Evolutionary conservation across 2,888 invertebrate genomes (phyloP), one percentile per base, ranked within the genome.

Genomic region (Polylopha cassiicola): DNA sequence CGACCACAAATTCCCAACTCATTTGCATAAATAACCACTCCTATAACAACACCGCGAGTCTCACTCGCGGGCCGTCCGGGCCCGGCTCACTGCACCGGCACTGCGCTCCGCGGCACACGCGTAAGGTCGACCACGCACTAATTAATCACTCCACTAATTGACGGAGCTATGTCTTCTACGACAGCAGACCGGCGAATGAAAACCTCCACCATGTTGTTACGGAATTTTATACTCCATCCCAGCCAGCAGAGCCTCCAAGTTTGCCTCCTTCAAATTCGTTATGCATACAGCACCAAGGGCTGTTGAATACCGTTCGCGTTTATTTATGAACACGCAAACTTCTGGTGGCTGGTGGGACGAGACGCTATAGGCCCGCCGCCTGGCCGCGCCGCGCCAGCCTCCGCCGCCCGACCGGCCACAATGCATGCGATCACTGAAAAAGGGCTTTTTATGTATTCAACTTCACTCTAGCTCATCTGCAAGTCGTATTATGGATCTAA

Each of bases 401-500:
- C 45, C 49, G 47, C 48, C 65, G 63, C n/a, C n/a, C n/a, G n/a
- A n/a, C 63, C 65, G 62, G 55, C 65, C 61, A 73, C 79, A 73
- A 78, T 82, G 82, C 80, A 81, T 76, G 67, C 73, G 73, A 76
- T 75, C 87, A 81, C 87, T 87, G 87, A 87, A 87, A 88, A 88
- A 88, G 87, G 87, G 87, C 89, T 89, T 89, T 89, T 89, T 86
- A 86, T 77, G 77, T 89, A 89, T 89, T 89, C 89, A 87, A 89
- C 88, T 88, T 88, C 76, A 80, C 86, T 65, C 86, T 84, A 82
- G 86, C 91, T 92, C 92, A 92, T 92, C 92, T 92, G 92, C 92
- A 92, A 92, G 92, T 92, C 92, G 90, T 91, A 92, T 92, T 91
- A 91, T 91, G 90, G 89, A 91, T 90, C 92, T 92, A 92, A 92